Evolutionary conservation across 1,140 invertebrate species (phyloP).

Genomic region (Trissolcus basalis): DNA sequence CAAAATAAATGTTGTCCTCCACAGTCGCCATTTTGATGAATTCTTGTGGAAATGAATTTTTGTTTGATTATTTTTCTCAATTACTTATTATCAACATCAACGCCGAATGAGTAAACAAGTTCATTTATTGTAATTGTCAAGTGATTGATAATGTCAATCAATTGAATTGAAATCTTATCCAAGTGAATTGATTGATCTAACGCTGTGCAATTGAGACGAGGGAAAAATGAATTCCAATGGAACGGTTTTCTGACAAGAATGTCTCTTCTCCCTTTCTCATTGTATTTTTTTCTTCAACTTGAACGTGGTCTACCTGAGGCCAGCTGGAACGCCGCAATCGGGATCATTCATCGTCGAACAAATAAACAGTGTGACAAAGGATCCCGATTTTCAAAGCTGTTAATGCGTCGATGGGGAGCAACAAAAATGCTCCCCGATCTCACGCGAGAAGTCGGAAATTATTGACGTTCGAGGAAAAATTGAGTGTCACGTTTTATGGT

Average conservation of each 20-base stretch:
- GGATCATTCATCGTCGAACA: slow-evolving; percentile 48
- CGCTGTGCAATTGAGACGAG: slow-evolving; percentile 2
- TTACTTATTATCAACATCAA: too few relatives aligned
- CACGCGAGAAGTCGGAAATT: slow-evolving; percentile 23
- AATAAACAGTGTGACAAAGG: slow-evolving; percentile 35
- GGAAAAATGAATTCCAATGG: slow-evolving; percentile 25
- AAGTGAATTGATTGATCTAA: too few relatives aligned
- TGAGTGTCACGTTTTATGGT: slow-evolving; percentile 22
- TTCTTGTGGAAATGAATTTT: too few relatives aligned
- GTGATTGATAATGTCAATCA: too few relatives aligned
- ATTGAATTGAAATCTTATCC: too few relatives aligned
- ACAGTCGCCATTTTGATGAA: too few relatives aligned
- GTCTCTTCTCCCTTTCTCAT: too few relatives aligned
- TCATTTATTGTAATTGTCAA: too few relatives aligned
- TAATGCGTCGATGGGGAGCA: slow-evolving; percentile 42
- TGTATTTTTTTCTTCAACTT: too few relatives aligned
- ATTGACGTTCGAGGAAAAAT: slow-evolving; percentile 19
- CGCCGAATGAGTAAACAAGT: too few relatives aligned
- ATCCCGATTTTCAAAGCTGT: slow-evolving; percentile 35
- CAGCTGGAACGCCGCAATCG: slow-evolving; percentile 24
- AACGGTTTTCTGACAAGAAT: slow-evolving; percentile 33
- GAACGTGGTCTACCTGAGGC: slow-evolving; percentile 13
- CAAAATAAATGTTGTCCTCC: too few relatives aligned
- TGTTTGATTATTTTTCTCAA: too few relatives aligned
- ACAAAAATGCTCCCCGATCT: slow-evolving; percentile 18